phyloP scores from a whole-genome alignment of 2,888 invertebrate genomes.

The Aspidiotus rigidus region DNA sequence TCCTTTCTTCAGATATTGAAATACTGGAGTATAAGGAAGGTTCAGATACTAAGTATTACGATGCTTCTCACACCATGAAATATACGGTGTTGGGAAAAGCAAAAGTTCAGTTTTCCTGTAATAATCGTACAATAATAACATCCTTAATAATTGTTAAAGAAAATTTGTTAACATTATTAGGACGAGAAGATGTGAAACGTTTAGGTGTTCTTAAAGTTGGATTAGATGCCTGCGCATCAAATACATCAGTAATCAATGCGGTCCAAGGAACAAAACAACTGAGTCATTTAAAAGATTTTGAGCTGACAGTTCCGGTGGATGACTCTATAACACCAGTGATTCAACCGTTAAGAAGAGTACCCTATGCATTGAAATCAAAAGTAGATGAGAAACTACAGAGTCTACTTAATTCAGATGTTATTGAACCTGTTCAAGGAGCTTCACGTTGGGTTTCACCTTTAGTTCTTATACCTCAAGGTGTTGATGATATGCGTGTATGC shows the following conservation, averaged over 20 bases:
- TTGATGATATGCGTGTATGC: background rate
- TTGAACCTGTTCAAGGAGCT: constrained; percentile 1
- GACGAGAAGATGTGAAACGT: background rate
- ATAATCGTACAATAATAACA: background rate
- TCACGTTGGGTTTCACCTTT: constrained; percentile 8
- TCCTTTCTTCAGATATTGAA: too few species aligned
- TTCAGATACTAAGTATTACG: too few species aligned
- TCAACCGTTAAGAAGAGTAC: background rate
- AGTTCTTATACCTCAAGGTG: background rate
- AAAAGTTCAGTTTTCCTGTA: background rate
- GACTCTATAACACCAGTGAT: background rate
- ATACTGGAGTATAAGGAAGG: too few species aligned
- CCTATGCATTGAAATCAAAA: background rate
- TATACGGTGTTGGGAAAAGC: background rate
- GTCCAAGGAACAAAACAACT: background rate
- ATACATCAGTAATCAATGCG: too few species aligned
- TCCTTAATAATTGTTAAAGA: background rate
- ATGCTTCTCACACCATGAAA: too few species aligned
- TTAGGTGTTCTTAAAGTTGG: too few species aligned
- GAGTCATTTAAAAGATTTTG: background rate
- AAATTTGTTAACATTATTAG: background rate
- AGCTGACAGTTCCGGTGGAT: background rate
- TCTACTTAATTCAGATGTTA: background rate
- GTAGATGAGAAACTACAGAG: too few species aligned
- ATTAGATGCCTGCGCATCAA: background rate